Conservation (phyloP, 2,888 invertebrate species). For the Euclidia mi region DNA sequence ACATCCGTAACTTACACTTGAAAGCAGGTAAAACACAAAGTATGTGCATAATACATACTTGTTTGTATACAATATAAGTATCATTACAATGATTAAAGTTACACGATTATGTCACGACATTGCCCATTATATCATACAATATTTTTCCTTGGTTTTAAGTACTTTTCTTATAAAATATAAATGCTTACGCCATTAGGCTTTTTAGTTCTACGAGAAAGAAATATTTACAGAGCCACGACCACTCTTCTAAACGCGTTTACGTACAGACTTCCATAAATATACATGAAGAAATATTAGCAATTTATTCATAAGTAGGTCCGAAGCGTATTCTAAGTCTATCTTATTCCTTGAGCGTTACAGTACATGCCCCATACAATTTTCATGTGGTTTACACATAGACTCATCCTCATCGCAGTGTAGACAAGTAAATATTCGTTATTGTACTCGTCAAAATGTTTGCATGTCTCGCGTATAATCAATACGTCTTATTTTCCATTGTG, state of each 20-base stretch:
- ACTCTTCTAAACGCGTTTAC: slow-evolving; percentile 18
- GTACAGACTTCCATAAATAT: slow-evolving; percentile 18
- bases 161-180: slow-evolving; percentile 81
- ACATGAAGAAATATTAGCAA: slow-evolving; percentile 28
- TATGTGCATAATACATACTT: slow-evolving; percentile 59
- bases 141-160: slow-evolving; percentile 64
- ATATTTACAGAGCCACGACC: slow-evolving; percentile 79
- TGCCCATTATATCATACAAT: slow-evolving; percentile 41
- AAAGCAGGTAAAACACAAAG: slow-evolving; percentile 64
- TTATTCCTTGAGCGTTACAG: slow-evolving; percentile 44
- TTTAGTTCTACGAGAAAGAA: slow-evolving; percentile 71
- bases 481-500: slow-evolving; percentile 34
- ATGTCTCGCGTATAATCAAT: too few relatives aligned
- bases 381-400: slow-evolving; percentile 13
- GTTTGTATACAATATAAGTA: slow-evolving; percentile 56
- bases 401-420: slow-evolving; percentile 17
- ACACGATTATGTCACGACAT: slow-evolving; percentile 34
- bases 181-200: slow-evolving; percentile 66
- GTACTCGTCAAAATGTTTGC: too few relatives aligned
- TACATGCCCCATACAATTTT: slow-evolving; percentile 32
- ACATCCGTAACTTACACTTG: slow-evolving; percentile 76
- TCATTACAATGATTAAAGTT: slow-evolving; percentile 51
- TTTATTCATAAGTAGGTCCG: slow-evolving; percentile 32
- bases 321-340: slow-evolving; percentile 45
- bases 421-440: neutral